Conservation (phyloP, 1,140 invertebrate genomes). For the Zaprionus inermis region DNA sequence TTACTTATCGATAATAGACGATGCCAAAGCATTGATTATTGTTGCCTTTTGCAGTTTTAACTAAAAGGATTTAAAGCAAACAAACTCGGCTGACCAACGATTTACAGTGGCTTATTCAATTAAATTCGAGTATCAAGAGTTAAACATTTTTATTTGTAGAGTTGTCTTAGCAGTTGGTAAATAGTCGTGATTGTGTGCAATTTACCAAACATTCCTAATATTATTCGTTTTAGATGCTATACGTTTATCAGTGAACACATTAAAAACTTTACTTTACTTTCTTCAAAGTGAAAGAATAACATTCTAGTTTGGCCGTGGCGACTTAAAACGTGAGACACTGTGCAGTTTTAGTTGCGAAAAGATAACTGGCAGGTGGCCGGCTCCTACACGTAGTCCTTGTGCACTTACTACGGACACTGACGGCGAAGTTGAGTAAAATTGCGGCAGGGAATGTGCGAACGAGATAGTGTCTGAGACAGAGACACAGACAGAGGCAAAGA, state of each 20-base stretch:
- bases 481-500: slow-evolving; percentile 10
- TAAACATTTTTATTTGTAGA: background rate
- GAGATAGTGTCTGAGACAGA: slow-evolving; percentile 2
- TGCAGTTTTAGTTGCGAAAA: slow-evolving; percentile 6
- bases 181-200: background rate
- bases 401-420: slow-evolving; percentile 19
- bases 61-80: slow-evolving; percentile 54
- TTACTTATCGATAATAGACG: slow-evolving; percentile 67
- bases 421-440: background rate
- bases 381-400: slow-evolving; percentile 8
- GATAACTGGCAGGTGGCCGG: slow-evolving; percentile 15
- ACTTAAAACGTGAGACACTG: background rate
- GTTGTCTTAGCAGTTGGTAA: background rate
- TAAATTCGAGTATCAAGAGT: background rate
- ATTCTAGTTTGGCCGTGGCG: background rate
- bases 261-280: background rate
- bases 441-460: background rate
- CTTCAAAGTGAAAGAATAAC: background rate
- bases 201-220: background rate
- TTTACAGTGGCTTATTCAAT: background rate
- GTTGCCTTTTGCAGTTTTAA: slow-evolving; percentile 73
- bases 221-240: background rate
- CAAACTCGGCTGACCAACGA: background rate
- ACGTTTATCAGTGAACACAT: background rate
- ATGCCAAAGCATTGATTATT: slow-evolving; percentile 76